phyloP scores from a whole-genome alignment of 1,140 invertebrate genomes.

The Drosophila fuyamai region DNA sequence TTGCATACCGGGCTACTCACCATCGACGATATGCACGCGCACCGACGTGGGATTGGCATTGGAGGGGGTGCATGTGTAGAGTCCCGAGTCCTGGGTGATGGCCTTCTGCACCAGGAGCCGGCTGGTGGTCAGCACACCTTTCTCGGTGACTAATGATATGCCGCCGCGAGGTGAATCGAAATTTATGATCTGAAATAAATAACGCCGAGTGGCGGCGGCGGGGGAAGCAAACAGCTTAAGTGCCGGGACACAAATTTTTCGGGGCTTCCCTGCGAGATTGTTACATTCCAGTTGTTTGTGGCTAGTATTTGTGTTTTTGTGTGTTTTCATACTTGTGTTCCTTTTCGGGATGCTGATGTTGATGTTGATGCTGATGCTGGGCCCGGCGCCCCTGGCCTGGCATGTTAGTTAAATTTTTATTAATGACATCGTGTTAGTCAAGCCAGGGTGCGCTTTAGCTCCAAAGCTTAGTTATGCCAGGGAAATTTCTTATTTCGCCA shows the following conservation, averaged over 20 bases:
- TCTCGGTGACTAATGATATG: conserved; percentile 92
- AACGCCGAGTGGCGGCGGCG: conserved; percentile 12
- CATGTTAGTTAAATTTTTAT: conserved; percentile 76
- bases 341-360: conserved; percentile 4
- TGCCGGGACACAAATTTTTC: conserved; percentile 45
- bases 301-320: not conserved
- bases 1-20: conserved; percentile 86
- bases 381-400: not conserved
- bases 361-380: not conserved
- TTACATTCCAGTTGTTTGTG: conserved; percentile 4
- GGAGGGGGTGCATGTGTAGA: conserved; percentile 91
- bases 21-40: conserved; percentile 93
- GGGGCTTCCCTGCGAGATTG: not conserved
- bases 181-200: conserved; percentile 88
- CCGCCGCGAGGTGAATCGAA: conserved; percentile 92
- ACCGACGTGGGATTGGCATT: conserved; percentile 91
- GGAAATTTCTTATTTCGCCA: conserved; percentile 26
- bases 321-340: not conserved
- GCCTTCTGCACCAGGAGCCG: conserved; percentile 92
- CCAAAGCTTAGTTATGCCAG: conserved; percentile 24
- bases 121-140: conserved; percentile 91
- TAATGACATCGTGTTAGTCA: conserved; percentile 66
- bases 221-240: conserved; percentile 55
- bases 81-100: conserved; percentile 90
- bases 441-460: conserved; percentile 27